Evolutionary conservation across 2,113 vertebrate species (phyloP).

Genomic region (Laticauda laticaudata): DNA sequence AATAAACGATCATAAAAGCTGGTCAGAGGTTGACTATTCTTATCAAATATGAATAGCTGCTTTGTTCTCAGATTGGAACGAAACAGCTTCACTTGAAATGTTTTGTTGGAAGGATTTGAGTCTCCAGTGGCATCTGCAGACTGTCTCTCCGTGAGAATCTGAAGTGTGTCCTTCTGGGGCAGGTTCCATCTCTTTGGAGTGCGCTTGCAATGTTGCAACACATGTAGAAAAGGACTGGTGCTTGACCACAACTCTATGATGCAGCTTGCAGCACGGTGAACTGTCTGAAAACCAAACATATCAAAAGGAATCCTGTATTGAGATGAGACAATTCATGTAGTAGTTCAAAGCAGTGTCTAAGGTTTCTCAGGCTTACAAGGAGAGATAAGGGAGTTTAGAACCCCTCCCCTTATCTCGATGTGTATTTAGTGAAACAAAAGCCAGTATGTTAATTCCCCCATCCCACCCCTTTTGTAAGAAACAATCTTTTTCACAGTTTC

Average conservation of each 20-base stretch:
- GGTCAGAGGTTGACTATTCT: not conserved
- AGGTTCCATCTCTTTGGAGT: not conserved
- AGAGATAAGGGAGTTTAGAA: too few species aligned
- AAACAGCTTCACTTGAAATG: not conserved
- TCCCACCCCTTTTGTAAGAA: too few species aligned
- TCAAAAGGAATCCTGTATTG: too few species aligned
- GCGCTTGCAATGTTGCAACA: not conserved
- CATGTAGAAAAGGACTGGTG: not conserved
- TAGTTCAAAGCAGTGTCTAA: too few species aligned
- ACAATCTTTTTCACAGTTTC: too few species aligned
- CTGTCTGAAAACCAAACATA: too few species aligned
- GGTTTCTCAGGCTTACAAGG: too few species aligned
- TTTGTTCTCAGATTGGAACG: not conserved
- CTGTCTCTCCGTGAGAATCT: not conserved
- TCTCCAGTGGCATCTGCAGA: not conserved
- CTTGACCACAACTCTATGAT: not conserved
- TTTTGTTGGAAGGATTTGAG: not conserved
- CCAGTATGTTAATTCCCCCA: too few species aligned
- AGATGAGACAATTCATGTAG: too few species aligned
- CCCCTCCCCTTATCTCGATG: too few species aligned
- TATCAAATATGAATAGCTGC: not conserved
- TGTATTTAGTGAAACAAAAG: too few species aligned
- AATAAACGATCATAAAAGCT: not conserved
- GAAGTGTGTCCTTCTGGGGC: not conserved
- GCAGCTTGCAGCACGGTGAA: not conserved